A percentile compares a stretch with the other conserved stretches of the same genome.
These are phyloP conservation scores for Drosophila kepulauana DNA, from an alignment of 1,140 invertebrate species.

Conservation along the genomic window DNA sequence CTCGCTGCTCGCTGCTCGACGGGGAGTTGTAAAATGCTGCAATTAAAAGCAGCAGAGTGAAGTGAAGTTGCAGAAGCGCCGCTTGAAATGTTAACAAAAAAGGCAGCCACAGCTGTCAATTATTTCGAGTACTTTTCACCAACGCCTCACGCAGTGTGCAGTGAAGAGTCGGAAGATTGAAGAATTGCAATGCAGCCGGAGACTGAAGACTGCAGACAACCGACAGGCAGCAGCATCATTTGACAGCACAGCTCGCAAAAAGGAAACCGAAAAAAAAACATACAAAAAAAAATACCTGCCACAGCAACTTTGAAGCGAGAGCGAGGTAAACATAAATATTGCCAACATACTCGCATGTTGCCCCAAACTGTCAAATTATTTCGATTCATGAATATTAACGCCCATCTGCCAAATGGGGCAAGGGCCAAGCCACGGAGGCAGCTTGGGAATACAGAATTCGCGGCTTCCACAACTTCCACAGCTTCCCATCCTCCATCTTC, in stretches of 20 bases:
- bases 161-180: slow-evolving; percentile 20
- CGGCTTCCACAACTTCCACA: background rate
- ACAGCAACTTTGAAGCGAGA: slow-evolving; percentile 19
- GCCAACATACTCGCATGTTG: slow-evolving; percentile 77
- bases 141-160: slow-evolving; percentile 78
- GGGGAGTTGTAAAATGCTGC: slow-evolving; percentile 75
- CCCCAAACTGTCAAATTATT: slow-evolving; percentile 83
- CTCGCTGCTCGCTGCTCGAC: slow-evolving; percentile 29
- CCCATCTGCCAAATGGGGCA: slow-evolving; percentile 48
- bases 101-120: slow-evolving; percentile 82
- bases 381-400: slow-evolving; percentile 84
- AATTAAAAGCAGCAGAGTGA: slow-evolving; percentile 62
- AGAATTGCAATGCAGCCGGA: slow-evolving; percentile 6
- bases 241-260: slow-evolving; percentile 51
- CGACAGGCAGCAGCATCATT: slow-evolving; percentile 32
- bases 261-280: slow-evolving; percentile 19
- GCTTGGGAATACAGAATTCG: slow-evolving; percentile 50
- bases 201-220: slow-evolving; percentile 18
- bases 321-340: slow-evolving; percentile 72
- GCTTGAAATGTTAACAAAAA: slow-evolving; percentile 69
- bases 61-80: slow-evolving; percentile 41
- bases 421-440: slow-evolving; percentile 26
- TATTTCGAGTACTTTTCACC: slow-evolving; percentile 84
- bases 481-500: slow-evolving; percentile 6
- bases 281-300: slow-evolving; percentile 23